Base-by-base conservation (phyloP, 1,140 invertebrate species). In the Sitobion miscanthi region DNA sequence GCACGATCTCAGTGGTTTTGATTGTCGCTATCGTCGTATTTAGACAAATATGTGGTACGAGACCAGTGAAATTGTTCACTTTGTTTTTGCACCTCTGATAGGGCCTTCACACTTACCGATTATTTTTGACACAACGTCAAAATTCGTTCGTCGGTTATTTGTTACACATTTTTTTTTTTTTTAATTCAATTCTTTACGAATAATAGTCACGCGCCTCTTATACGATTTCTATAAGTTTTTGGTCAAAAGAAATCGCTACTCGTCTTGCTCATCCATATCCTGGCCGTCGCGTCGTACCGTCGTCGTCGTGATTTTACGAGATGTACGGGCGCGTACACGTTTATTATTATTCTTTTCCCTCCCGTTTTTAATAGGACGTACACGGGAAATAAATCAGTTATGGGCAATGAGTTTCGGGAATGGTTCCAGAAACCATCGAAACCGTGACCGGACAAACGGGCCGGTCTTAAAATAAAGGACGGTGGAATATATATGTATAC, bases 311-410 rank as follows among this genome's bases (percentile, higher is more conserved):
- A 77, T 1, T 77, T 77, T 77, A 77, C 62, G 62, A 77, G 30
- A 77, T 77, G 45, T 52, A 17, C 23, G 2, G 20, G 87, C 49
- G 30, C 21, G 17, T 57, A 57, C 85, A 86, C 23, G 45, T 69
- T 62, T 90, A 69, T 93, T 93, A 86, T 57, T 54, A 38, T 54
- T 49, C 20, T 47, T 77, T 52, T 49, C 47, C 14, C 45, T 92
- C 42, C 5, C 25, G 21, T 93, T 93, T 93, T 93, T 93, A 93
- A 85, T 93, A 57, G 91, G 91, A 93, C 91, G 77, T 93, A 85
- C 91, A 86, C 91, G 91, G 91, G 52, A 93, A 93, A 93, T 93
- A 93, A 93, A 93, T 93, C 91, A 93, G 91, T 93, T 93, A 93
- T 93, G 91, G 91, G 69, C 91, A 86, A 93, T 93, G 91, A 57